phyloP scores from a whole-genome alignment of 53 echinoderm and acorn worm genomes.

The Apostichopus leukothele region DNA sequence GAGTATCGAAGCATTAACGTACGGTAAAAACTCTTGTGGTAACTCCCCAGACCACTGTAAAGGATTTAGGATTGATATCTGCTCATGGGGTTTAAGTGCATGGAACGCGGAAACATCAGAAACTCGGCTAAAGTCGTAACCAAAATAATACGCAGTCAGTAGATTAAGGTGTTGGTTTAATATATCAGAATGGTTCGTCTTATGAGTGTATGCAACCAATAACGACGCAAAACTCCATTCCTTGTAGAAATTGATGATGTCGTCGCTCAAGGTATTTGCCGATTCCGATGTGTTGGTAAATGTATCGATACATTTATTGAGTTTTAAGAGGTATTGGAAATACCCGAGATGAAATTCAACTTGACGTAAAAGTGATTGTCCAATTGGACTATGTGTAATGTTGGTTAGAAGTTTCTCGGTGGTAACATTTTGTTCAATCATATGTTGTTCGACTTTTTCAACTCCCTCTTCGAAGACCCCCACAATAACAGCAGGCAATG shows the following conservation, averaged over 20 bases:
- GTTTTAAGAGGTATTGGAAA: background rate
- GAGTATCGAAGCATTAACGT: background rate
- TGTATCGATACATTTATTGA: background rate
- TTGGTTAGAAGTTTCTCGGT: too few relatives aligned
- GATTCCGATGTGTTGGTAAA: background rate
- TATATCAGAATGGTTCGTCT: background rate
- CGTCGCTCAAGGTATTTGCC: background rate
- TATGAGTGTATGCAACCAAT: background rate
- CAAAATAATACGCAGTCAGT: background rate
- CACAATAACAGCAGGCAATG: too few relatives aligned
- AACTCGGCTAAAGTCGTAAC: background rate
- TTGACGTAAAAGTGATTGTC: background rate
- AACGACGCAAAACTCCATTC: background rate
- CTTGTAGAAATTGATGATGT: background rate
- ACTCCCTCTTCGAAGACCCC: too few relatives aligned
- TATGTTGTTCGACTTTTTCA: too few relatives aligned
- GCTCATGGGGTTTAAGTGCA: background rate
- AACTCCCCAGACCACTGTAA: background rate
- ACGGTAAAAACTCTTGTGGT: background rate
- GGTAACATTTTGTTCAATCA: too few relatives aligned
- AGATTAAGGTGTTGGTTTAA: background rate
- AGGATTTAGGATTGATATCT: conserved; percentile 6
- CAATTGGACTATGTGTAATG: background rate
- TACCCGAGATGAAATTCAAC: background rate
- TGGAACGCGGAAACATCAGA: background rate